Conservation (phyloP, 1,140 invertebrate genomes). For the Drosophila watanabei region DNA sequence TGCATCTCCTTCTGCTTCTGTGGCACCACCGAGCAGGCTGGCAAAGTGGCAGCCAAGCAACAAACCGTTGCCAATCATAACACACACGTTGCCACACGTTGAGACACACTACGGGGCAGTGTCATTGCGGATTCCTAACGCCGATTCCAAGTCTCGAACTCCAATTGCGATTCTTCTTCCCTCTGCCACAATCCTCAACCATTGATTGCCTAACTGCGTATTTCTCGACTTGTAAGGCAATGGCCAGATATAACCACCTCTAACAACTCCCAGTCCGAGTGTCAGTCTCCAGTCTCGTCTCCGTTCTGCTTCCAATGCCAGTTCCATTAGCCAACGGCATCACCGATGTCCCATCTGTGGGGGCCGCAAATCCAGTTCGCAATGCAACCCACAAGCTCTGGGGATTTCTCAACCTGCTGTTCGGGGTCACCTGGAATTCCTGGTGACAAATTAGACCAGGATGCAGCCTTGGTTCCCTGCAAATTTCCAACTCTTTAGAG, state of each 20-base stretch:
- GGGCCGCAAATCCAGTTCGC: constrained; percentile 40
- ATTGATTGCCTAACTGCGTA: constrained; percentile 77
- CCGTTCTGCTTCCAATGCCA: constrained; percentile 39
- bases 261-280: constrained; percentile 67
- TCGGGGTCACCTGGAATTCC: constrained; percentile 14
- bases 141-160: constrained; percentile 21
- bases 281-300: constrained; percentile 33
- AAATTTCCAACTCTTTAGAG: not conserved
- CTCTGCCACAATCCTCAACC: constrained; percentile 48
- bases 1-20: constrained; percentile 1
- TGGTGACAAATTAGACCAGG: constrained; percentile 6
- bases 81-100: constrained; percentile 66
- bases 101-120: constrained; percentile 25
- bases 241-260: constrained; percentile 80
- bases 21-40: constrained; percentile 26
- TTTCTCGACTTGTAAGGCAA: constrained; percentile 77
- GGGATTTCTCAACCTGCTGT: not conserved
- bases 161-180: constrained; percentile 35
- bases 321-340: constrained; percentile 67
- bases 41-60: constrained; percentile 32
- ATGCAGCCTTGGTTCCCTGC: not conserved
- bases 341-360: constrained; percentile 46
- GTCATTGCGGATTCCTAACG: constrained; percentile 48
- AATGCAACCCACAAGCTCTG: not conserved
- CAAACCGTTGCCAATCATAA: constrained; percentile 77